Percentiles rank a stretch among this genome's conserved stretches.
These are phyloP conservation scores for Pterocles gutturalis DNA, from an alignment of 2,113 vertebrate species.

Conservation along the genomic window DNA sequence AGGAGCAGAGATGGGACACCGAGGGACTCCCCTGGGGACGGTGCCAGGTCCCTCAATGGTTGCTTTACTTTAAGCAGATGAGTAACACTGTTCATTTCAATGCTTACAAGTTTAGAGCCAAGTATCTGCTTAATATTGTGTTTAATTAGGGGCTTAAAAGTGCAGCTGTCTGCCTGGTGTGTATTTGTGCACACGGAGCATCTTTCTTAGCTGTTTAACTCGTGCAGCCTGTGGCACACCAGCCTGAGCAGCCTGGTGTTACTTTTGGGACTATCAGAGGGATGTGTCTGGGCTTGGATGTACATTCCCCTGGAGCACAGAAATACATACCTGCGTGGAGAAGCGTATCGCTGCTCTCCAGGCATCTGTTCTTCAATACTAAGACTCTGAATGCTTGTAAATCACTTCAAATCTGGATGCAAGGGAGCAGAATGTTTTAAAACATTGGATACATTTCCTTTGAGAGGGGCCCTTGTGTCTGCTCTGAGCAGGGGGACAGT, in stretches of 20 bases:
- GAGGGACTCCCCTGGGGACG: fast-evolving
- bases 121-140: not conserved
- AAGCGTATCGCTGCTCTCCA: not conserved
- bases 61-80: not conserved
- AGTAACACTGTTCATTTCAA: not conserved
- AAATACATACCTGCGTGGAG: fast-evolving
- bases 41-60: fast-evolving
- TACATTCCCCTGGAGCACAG: not conserved
- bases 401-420: not conserved
- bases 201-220: not conserved
- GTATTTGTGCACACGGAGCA: not conserved
- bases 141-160: not conserved
- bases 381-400: not conserved
- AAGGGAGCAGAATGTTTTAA: not conserved
- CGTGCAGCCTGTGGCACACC: not conserved
- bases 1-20: fast-evolving
- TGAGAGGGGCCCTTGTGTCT: not conserved
- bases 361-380: not conserved
- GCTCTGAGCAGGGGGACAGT: not conserved
- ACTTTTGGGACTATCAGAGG: not conserved
- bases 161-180: not conserved
- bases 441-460: not conserved
- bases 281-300: not conserved
- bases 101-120: not conserved
- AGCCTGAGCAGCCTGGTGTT: not conserved